A percentile compares a stretch with the other conserved stretches of the same genome.
Conservation (phyloP, 2,113 vertebrate species). For the Mobula hypostoma region DNA sequence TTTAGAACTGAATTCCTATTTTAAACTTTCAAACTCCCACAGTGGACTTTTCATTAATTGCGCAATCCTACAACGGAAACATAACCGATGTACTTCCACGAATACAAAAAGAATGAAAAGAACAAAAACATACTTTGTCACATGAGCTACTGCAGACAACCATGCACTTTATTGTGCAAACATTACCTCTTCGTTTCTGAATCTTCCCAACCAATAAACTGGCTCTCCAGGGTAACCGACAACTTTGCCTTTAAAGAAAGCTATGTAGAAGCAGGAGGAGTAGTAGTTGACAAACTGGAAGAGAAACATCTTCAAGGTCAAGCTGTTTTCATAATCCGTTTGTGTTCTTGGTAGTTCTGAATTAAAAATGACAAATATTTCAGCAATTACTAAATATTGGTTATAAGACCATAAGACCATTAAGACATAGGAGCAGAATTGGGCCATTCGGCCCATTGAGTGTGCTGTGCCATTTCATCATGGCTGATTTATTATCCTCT, state of each 20-base stretch:
- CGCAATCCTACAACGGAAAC: background rate
- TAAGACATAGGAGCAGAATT: too few relatives aligned
- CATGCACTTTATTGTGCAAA: background rate
- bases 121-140: background rate
- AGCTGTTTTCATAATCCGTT: constrained; percentile 86
- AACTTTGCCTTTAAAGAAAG: constrained; percentile 85
- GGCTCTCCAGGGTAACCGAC: constrained; percentile 77
- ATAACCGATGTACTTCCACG: background rate
- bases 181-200: constrained; percentile 82
- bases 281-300: constrained; percentile 97
- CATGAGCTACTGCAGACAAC: background rate
- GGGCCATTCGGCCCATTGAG: too few relatives aligned
- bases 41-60: background rate
- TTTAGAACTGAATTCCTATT: background rate
- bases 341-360: constrained; percentile 84
- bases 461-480: too few relatives aligned
- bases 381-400: background rate
- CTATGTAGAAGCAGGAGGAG: constrained; percentile 92
- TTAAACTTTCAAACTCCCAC: background rate
- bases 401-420: too few relatives aligned
- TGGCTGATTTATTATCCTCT: too few relatives aligned
- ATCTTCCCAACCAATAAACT: constrained; percentile 77
- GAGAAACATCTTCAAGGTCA: constrained; percentile 93
- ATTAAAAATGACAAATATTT: constrained; percentile 31
- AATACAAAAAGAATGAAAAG: background rate